These are phyloP conservation scores for Cirrhinus mrigala DNA, from an alignment of 2,797 vertebrate species.

Conservation along the genomic window DNA sequence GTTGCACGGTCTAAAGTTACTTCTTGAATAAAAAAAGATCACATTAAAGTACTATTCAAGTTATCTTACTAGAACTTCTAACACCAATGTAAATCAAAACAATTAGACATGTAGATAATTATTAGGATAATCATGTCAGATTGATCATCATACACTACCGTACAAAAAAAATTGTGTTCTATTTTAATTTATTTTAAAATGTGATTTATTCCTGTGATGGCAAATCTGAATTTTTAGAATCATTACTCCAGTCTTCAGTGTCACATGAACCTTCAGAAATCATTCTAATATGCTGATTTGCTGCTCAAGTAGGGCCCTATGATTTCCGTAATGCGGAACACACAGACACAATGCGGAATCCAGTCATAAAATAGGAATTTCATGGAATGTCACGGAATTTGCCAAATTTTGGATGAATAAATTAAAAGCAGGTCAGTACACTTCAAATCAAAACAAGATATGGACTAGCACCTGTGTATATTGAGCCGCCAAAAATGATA, in stretches of 20 bases:
- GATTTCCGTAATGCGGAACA: too few relatives aligned
- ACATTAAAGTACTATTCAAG: not conserved
- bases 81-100: not conserved
- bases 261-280: not conserved
- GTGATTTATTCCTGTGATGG: too few relatives aligned
- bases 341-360: too few relatives aligned
- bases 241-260: not conserved
- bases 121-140: not conserved
- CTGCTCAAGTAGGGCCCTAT: not conserved
- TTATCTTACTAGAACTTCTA: not conserved
- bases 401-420: too few relatives aligned
- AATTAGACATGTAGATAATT: not conserved
- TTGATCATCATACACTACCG: not conserved
- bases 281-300: not conserved
- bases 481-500: too few relatives aligned
- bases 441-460: too few relatives aligned
- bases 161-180: not conserved
- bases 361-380: too few relatives aligned
- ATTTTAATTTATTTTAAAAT: not conserved
- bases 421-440: too few relatives aligned
- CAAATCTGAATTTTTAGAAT: not conserved
- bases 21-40: slow-evolving; percentile 17
- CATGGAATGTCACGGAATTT: too few relatives aligned
- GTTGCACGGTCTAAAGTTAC: slow-evolving; percentile 9
- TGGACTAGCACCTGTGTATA: too few relatives aligned